Evolutionary conservation across 2,113 vertebrate species (phyloP).

Genomic region (Orycteropus afer): DNA sequence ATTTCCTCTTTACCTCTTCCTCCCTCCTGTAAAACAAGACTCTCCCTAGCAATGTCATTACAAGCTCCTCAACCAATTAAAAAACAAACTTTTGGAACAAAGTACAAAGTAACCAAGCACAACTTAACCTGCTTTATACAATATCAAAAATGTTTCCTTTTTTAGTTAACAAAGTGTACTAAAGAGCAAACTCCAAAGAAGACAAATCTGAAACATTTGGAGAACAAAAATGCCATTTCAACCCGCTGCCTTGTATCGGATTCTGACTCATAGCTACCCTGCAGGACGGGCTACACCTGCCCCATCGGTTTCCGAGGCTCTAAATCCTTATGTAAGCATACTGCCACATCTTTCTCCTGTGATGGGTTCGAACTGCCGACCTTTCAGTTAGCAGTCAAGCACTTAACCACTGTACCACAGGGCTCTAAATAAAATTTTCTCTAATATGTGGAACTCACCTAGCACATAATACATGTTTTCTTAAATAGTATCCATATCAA

Average conservation of each 20-base stretch:
- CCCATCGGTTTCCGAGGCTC: not conserved
- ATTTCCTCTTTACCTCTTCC: not conserved
- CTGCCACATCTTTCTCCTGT: not conserved
- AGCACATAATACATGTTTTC: constrained; percentile 36
- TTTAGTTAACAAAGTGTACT: not conserved
- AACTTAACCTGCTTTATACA: constrained; percentile 8
- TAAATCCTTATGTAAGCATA: too few relatives aligned
- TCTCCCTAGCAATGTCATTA: constrained; percentile 22
- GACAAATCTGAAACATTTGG: not conserved
- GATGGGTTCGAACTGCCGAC: not conserved
- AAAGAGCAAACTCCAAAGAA: constrained; percentile 2
- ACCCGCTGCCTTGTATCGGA: too few relatives aligned
- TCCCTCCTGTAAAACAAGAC: not conserved
- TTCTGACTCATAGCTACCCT: not conserved
- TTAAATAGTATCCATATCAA: constrained; percentile 46
- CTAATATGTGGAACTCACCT: not conserved
- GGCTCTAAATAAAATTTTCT: constrained; percentile 13
- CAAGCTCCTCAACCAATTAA: not conserved
- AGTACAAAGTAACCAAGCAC: not conserved
- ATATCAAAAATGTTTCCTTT: not conserved
- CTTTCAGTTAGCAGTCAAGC: not conserved
- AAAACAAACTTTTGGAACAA: constrained; percentile 31
- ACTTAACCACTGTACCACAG: not conserved
- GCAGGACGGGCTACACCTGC: too few relatives aligned
- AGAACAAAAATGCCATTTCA: not conserved